phyloP scores from a whole-genome alignment of 2,888 invertebrate genomes.

The Lasioglossum oenotherae region DNA sequence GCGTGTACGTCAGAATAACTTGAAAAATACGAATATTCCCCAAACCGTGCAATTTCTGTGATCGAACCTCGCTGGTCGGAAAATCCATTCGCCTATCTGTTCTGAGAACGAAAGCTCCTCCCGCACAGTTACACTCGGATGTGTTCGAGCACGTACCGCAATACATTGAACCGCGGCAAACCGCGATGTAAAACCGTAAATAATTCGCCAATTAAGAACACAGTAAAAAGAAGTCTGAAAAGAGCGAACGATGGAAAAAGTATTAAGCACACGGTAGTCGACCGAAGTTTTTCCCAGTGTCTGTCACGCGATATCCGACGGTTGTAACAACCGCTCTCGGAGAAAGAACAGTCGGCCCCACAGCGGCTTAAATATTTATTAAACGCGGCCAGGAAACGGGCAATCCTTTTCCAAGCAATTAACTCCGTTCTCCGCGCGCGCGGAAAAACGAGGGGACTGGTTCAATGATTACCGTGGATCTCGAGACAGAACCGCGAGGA shows the following conservation, averaged over 20 bases:
- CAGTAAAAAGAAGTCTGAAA: background rate
- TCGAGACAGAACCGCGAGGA: background rate
- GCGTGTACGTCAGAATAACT: no score
- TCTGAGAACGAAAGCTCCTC: background rate
- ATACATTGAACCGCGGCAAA: background rate
- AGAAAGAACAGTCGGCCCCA: background rate
- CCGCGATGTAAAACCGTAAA: background rate
- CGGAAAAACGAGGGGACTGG: background rate
- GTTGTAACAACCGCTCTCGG: background rate
- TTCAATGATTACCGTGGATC: slow-evolving; percentile 7
- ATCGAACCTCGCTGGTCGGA: no score
- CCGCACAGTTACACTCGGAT: background rate
- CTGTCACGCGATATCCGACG: background rate
- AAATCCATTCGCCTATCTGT: background rate
- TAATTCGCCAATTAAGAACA: background rate
- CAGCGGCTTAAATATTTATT: slow-evolving; percentile 8
- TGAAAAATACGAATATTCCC: no score
- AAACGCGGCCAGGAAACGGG: slow-evolving; percentile 10
- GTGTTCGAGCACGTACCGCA: background rate
- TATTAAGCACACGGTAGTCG: background rate
- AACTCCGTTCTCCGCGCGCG: background rate
- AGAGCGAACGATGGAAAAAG: background rate
- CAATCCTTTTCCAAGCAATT: slow-evolving; percentile 12
- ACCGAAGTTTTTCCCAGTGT: background rate
- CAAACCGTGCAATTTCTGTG: no score